These are phyloP conservation scores for Theonella swinhoei DNA, from an alignment of 37 sponge, comb jelly and placozoan genomes.

Conservation along the genomic window DNA sequence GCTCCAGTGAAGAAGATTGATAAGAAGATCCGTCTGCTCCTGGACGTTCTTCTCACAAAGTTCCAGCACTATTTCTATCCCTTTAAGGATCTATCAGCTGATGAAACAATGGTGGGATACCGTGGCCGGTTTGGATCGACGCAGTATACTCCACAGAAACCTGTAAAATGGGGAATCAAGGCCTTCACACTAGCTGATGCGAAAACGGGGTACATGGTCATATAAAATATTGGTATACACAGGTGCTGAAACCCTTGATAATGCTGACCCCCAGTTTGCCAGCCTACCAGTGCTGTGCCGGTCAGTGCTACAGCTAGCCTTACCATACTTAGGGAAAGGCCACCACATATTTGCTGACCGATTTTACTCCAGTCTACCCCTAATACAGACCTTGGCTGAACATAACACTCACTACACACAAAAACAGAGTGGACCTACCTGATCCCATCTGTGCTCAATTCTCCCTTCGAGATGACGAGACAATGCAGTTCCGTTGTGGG, in stretches of 20 bases:
- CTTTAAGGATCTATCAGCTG: background rate
- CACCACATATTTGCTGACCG: background rate
- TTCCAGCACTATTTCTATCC: background rate
- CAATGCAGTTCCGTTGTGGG: background rate
- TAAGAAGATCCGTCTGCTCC: background rate
- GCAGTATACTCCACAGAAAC: background rate
- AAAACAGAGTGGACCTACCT: background rate
- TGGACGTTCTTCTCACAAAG: background rate
- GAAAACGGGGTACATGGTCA: background rate
- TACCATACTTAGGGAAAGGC: background rate
- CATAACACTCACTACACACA: background rate
- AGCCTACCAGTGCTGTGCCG: background rate
- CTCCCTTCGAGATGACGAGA: background rate
- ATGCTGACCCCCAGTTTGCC: background rate
- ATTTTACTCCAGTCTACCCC: background rate
- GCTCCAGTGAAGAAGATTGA: background rate
- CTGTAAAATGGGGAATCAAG: background rate
- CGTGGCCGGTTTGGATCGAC: background rate
- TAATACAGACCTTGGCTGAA: background rate
- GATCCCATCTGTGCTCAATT: background rate
- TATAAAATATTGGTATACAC: background rate
- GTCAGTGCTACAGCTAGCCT: background rate
- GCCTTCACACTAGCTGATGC: background rate
- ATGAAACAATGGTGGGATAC: background rate
- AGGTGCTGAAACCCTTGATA: background rate